Conservation (phyloP, 2,888 invertebrate genomes). For the Idaea straminata region DNA sequence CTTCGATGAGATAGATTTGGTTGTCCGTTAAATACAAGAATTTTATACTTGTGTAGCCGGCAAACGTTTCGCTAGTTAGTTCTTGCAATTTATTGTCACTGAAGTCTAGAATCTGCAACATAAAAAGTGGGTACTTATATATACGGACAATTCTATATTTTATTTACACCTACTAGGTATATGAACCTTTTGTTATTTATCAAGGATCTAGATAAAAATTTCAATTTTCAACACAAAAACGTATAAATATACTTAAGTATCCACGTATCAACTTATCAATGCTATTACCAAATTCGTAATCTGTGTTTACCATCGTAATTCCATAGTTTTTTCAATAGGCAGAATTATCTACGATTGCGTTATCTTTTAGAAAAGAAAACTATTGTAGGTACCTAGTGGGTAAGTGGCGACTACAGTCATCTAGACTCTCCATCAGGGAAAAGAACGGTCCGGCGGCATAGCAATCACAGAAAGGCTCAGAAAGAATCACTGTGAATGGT, state of each 20-base stretch:
- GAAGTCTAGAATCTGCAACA: slow-evolving; percentile 79
- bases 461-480: too few species aligned
- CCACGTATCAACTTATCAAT: not conserved
- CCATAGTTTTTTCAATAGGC: not conserved
- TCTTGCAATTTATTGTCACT: slow-evolving; percentile 78
- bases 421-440: too few species aligned
- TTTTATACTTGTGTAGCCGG: slow-evolving; percentile 72
- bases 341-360: not conserved
- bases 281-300: not conserved
- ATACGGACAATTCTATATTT: too few species aligned
- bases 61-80: slow-evolving; percentile 70
- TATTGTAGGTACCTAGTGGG: not conserved
- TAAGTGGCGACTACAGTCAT: not conserved
- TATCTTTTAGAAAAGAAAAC: not conserved
- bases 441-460: too few species aligned
- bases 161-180: too few species aligned
- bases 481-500: too few species aligned
- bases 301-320: not conserved
- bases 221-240: not conserved
- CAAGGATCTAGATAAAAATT: not conserved
- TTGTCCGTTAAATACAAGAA: slow-evolving; percentile 81
- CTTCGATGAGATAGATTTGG: slow-evolving; percentile 76
- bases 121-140: not conserved
- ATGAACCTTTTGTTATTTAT: too few species aligned
- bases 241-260: not conserved